A percentile compares a stretch with the other conserved stretches of the same genome.
Evolutionary conservation across 2,888 invertebrate genomes (phyloP).

Genomic region (Xylocampa areola): DNA sequence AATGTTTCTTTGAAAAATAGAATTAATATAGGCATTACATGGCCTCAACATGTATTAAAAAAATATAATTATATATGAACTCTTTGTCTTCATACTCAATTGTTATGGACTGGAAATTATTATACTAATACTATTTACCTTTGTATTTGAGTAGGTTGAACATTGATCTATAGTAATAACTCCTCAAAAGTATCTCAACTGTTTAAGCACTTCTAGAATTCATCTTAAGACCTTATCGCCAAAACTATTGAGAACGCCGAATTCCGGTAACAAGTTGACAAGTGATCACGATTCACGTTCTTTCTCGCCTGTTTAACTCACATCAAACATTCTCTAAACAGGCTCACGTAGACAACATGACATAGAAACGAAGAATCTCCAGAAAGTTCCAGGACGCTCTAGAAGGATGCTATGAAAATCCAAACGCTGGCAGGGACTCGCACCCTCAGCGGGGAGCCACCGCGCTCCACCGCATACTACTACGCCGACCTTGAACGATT

Average conservation of each 20-base stretch:
- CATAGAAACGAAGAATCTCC: background rate
- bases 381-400: conserved; percentile 3
- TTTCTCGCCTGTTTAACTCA: conserved; percentile 2
- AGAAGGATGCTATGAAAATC: conserved; percentile 59
- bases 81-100: too few relatives aligned
- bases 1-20: too few relatives aligned
- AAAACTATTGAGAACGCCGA: conserved; percentile 13
- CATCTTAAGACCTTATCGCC: conserved; percentile 16
- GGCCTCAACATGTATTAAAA: too few relatives aligned
- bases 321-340: conserved; percentile 23
- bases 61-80: too few relatives aligned
- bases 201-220: background rate
- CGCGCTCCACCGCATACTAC: conserved; percentile 90
- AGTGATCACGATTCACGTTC: background rate
- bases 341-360: conserved; percentile 2
- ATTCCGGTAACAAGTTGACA: background rate
- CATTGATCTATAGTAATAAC: too few relatives aligned
- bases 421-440: conserved; percentile 73
- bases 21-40: too few relatives aligned
- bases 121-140: too few relatives aligned
- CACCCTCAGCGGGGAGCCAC: conserved; percentile 87
- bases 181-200: too few relatives aligned
- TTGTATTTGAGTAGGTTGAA: too few relatives aligned
- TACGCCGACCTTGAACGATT: conserved; percentile 90
- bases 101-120: too few relatives aligned